These are phyloP conservation scores for Chymomyza procnemis DNA, from an alignment of 2,888 invertebrate genomes.

Conservation along the genomic window DNA sequence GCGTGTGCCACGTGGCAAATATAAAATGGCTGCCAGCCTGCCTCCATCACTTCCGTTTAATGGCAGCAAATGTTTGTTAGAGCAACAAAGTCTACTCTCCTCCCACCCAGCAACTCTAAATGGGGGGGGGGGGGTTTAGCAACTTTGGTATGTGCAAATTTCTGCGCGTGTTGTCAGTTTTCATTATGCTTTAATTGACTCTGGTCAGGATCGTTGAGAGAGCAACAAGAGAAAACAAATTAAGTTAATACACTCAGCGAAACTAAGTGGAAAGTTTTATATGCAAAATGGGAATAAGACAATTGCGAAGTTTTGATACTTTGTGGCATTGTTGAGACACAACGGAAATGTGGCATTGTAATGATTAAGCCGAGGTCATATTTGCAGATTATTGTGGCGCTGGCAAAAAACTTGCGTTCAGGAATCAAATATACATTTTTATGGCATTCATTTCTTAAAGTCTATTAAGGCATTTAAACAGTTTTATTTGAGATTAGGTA, in stretches of 20 bases:
- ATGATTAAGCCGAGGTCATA: too few relatives aligned
- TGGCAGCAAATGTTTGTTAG: neutral
- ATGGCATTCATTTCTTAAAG: too few relatives aligned
- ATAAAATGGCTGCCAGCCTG: neutral
- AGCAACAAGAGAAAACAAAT: neutral
- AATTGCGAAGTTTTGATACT: too few relatives aligned
- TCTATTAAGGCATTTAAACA: too few relatives aligned
- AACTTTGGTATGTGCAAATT: neutral
- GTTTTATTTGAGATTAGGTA: too few relatives aligned
- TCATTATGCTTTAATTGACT: constrained; percentile 20
- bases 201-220: constrained; percentile 4
- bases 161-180: neutral
- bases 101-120: neutral
- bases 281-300: too few relatives aligned
- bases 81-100: too few relatives aligned
- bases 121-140: neutral
- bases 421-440: too few relatives aligned
- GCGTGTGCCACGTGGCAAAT: neutral
- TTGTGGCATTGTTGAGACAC: too few relatives aligned
- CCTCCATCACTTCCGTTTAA: neutral
- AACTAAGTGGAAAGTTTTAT: neutral
- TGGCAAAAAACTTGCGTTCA: too few relatives aligned
- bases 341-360: too few relatives aligned
- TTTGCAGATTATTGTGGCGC: too few relatives aligned
- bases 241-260: neutral